A percentile compares a stretch with the other conserved stretches of the same genome.
Evolutionary conservation across 2,888 invertebrate genomes (phyloP).

Genomic region (Lasioglossum figueresi): DNA sequence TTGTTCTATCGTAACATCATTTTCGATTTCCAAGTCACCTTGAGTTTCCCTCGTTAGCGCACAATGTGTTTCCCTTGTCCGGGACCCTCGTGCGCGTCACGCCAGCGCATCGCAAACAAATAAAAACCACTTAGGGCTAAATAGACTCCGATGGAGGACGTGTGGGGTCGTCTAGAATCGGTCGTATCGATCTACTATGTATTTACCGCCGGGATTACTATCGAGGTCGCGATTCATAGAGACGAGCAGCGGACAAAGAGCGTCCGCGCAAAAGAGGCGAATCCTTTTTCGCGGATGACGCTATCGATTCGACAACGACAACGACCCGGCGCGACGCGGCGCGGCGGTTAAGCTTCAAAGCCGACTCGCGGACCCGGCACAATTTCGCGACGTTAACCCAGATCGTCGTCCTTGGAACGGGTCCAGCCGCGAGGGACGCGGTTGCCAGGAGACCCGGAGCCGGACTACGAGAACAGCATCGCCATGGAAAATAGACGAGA

Average conservation of each 20-base stretch:
- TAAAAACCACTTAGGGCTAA: slow-evolving; percentile 9
- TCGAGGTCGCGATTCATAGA: slow-evolving; percentile 16
- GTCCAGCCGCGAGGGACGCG: slow-evolving; percentile 72
- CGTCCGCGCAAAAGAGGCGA: slow-evolving; percentile 1
- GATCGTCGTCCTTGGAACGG: slow-evolving; percentile 77
- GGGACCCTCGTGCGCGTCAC: neutral
- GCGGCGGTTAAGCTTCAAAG: slow-evolving; percentile 55
- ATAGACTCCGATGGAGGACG: neutral
- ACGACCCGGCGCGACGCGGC: neutral
- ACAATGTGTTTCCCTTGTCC: neutral
- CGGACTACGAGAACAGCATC: slow-evolving; percentile 51
- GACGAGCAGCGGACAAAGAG: neutral
- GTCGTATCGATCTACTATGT: slow-evolving; percentile 6
- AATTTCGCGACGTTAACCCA: slow-evolving; percentile 78
- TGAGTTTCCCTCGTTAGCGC: neutral
- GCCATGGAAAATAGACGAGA: slow-evolving; percentile 63
- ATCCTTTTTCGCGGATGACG: slow-evolving; percentile 35
- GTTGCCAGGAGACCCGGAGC: slow-evolving; percentile 75
- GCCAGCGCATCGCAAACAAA: neutral
- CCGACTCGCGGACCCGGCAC: slow-evolving; percentile 71
- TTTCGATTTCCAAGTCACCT: neutral
- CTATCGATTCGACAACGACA: slow-evolving; percentile 55
- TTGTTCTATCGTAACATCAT: no score
- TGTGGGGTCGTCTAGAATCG: neutral
- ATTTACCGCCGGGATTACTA: slow-evolving; percentile 1